Evolutionary conservation across 2,113 vertebrate species (phyloP), one percentile per base, ranked within the genome.

Genomic region (Dipodomys merriami): DNA sequence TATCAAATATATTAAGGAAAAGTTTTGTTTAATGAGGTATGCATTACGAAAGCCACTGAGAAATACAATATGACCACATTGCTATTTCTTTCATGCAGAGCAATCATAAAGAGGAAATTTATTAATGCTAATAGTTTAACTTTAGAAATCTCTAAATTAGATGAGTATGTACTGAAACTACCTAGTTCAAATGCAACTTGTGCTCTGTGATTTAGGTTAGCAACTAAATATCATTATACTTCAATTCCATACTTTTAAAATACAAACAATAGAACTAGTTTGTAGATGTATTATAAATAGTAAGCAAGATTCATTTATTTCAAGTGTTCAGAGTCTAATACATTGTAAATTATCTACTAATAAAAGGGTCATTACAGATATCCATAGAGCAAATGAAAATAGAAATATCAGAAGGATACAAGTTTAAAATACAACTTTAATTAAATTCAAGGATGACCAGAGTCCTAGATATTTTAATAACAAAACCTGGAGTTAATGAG

Each of bases 231-330:
- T 33, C 1, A 57, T 86, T 91, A 72, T 76, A 22, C 5, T 84
- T 85, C 77, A 87, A 62, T n/a, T 79, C 3, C 30, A 82, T 19
- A 85, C 65, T 69, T 73, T 13, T 65, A 74, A 67, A 76, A 67
- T 29, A 5, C 1, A 73, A 65, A 72, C 29, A 80, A 73, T 12
- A 83, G 20, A 1, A 44, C 30, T 6, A 27, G 69, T 39, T 7
- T 86, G 9, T 25, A 89, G 13, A 57, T 30, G 77, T 62, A 92
- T 18, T 62, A 53, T 35, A 6, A 89, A 83, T 44, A 62, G 12
- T 89, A 57, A 90, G 49, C 72, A 9, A 90, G 39, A 76, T 67
- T 88, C 46, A 91, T 83, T 77, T 30, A 76, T 25, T 83, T 71
- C 89, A 86, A 10, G 2, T 71, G 30, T 5, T 69, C 68, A 79